Base-by-base conservation (phyloP, 2,888 invertebrate species). In the Lasioglossum leucozonium region DNA sequence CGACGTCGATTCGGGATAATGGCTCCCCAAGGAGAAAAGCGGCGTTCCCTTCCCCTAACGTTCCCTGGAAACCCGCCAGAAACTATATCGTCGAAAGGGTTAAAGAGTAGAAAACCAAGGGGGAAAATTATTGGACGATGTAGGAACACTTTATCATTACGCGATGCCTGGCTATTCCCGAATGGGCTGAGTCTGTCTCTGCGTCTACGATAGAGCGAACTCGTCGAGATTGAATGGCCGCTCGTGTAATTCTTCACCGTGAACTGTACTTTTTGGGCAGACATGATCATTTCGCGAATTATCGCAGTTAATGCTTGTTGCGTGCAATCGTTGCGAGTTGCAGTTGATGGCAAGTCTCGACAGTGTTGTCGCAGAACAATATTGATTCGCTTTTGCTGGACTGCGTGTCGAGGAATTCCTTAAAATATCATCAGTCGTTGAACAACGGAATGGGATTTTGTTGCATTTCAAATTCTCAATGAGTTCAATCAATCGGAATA, bases 1-100 rank as follows among this genome's bases (percentile, higher is more conserved):
- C 85, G 81, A 69, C 86, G 85, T 89, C 88, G 89, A 89, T 86
- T 73, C 84, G 72, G 78, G 77, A 85, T 90, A 89, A 89, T 86
- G 79, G 86, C 79, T 65, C 77, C 79, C 73, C 77, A 71, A 77
- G 67, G 77, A 81, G 84, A 83, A 78, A 82, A 81, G 77, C 79
- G 84, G 55, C 67, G 81, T 82, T 88, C 81, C 81, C 81, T 84
- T 65, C 65, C 30, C 65, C 34, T 2, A 4, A 18, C 34, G 10
- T 10, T 10, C n/a, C 58, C 65, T 74, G 79, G 81, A 84, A 86
- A 77, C 79, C 51, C 72, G 79, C 82, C 81, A 69, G 82, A 84
- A 90, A 83, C 80, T 65, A 78, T 37, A 79, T 69, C 76, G 55
- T 75, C 44, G 58, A 72, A 76, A 77, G 87, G 88, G 80, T 79